Evolutionary conservation across 2,888 invertebrate genomes (phyloP).

Genomic region (Branchinecta sandiegonensis): DNA sequence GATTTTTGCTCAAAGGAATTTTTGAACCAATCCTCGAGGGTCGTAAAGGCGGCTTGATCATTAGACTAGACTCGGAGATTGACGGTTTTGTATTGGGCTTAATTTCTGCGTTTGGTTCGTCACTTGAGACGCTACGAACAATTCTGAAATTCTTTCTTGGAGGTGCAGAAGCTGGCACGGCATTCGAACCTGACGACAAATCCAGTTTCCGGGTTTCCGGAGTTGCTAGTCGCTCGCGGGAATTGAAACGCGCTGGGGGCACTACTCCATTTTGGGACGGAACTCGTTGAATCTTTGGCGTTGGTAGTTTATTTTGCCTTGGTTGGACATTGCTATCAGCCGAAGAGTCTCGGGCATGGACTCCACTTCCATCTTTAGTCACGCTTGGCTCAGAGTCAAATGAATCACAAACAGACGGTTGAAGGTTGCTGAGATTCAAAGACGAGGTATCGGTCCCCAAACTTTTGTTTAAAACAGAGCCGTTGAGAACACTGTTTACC

Average conservation of each 20-base stretch:
- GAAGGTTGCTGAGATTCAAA: background rate
- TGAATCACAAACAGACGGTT: background rate
- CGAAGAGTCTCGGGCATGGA: background rate
- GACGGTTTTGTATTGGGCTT: background rate
- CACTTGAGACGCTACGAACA: background rate
- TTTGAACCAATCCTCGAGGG: background rate
- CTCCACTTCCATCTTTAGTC: background rate
- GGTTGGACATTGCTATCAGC: background rate
- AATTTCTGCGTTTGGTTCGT: background rate
- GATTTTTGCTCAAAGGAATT: conserved; percentile 5
- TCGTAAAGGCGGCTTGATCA: background rate
- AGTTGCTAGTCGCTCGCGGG: background rate
- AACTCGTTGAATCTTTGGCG: conserved; percentile 2
- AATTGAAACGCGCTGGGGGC: no score
- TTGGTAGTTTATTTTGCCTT: conserved; percentile 1
- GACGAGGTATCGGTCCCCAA: background rate
- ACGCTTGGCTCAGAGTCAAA: conserved; percentile 7
- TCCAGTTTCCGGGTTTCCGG: background rate
- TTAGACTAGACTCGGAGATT: conserved; percentile 5
- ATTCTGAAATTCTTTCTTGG: background rate
- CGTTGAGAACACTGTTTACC: background rate
- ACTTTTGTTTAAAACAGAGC: background rate
- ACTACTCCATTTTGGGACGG: background rate
- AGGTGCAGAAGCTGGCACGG: background rate
- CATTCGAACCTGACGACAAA: background rate